These are phyloP conservation scores for Protonemura montana DNA, from an alignment of 2,888 invertebrate species.

Conservation along the genomic window DNA sequence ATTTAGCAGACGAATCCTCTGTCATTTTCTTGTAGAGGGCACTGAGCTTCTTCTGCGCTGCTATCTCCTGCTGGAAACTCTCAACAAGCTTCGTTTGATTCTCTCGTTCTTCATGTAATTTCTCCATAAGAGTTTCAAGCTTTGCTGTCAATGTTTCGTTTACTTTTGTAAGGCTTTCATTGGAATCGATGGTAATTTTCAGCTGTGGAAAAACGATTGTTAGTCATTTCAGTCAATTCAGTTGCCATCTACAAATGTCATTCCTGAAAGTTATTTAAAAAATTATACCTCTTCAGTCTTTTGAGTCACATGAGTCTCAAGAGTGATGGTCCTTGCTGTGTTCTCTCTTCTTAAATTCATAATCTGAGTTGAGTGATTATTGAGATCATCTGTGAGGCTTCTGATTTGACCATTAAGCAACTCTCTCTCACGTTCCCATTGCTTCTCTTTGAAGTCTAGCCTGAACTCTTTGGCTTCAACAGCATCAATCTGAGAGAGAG, in stretches of 20 bases:
- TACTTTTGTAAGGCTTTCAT: constrained; percentile 72
- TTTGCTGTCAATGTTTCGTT: constrained; percentile 73
- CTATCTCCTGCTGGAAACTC: constrained; percentile 79
- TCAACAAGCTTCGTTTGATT: constrained; percentile 73
- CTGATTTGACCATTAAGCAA: constrained; percentile 81
- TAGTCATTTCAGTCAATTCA: too few relatives aligned
- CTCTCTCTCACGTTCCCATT: constrained; percentile 81
- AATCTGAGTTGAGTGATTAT: constrained; percentile 79
- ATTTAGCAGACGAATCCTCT: constrained; percentile 79
- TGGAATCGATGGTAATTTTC: constrained; percentile 72
- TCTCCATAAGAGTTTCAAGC: constrained; percentile 73
- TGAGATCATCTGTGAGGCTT: constrained; percentile 79
- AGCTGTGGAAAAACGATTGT: constrained; percentile 60
- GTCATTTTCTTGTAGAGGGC: constrained; percentile 83
- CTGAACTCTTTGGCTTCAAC: constrained; percentile 80
- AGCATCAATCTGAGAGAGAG: constrained; percentile 80
- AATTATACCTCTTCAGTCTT: constrained; percentile 74
- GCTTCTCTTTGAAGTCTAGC: constrained; percentile 81
- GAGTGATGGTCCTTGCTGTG: constrained; percentile 67
- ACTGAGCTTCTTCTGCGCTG: constrained; percentile 83
- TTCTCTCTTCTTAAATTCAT: constrained; percentile 79
- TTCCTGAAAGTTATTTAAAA: not conserved
- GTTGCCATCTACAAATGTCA: not conserved
- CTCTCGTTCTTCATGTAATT: constrained; percentile 77
- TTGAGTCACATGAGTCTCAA: constrained; percentile 80